Evolutionary conservation across 2,888 invertebrate genomes (phyloP).

Genomic region (Diarsia dahlii): DNA sequence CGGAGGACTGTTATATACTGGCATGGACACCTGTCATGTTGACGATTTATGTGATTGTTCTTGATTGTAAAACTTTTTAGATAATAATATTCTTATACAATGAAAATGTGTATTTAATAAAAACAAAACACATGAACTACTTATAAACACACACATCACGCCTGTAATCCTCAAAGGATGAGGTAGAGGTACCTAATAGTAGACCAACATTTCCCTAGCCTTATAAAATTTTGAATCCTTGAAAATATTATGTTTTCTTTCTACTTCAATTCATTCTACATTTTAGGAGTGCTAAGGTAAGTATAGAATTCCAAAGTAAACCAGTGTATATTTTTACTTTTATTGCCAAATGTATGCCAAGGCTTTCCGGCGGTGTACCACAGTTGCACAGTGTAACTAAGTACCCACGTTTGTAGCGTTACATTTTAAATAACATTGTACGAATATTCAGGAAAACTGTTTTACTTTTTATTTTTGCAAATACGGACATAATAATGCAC

Average conservation of each 20-base stretch:
- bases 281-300: conserved; percentile 24
- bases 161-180: no score
- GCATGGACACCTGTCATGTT: no score
- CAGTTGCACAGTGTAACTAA: neutral
- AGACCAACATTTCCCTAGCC: no score
- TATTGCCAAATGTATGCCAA: conserved; percentile 42
- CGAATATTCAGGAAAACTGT: conserved; percentile 20
- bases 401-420: neutral
- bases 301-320: conserved; percentile 35
- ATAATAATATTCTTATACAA: no score
- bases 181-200: no score
- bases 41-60: no score
- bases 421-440: conserved; percentile 30
- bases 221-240: neutral
- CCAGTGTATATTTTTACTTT: conserved; percentile 37
- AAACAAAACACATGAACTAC: no score
- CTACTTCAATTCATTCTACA: conserved; percentile 3
- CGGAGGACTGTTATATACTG: no score
- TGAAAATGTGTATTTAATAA: no score
- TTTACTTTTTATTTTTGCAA: conserved; percentile 41
- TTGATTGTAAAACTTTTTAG: no score
- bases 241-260: neutral
- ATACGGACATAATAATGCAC: conserved; percentile 39
- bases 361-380: conserved; percentile 25
- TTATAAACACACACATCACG: no score